Base-by-base conservation (phyloP, 1,140 invertebrate genomes). In the Acarapis woodi region DNA sequence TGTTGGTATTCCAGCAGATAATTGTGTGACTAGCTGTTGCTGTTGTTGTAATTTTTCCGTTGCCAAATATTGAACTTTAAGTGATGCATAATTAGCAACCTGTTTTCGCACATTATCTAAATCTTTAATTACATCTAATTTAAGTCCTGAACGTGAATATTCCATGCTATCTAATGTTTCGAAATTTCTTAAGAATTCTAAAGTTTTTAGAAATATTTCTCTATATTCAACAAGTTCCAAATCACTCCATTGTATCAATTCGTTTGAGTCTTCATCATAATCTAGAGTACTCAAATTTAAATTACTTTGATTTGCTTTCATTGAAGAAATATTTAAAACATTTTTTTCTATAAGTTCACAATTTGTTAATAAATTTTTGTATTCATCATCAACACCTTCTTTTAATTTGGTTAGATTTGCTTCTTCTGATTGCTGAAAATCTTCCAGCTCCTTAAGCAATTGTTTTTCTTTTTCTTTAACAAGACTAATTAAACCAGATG, bases 261-360 rank as follows among this genome's bases (percentile, higher is more conserved):
- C n/a, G n/a, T n/a, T n/a, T 2, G 16, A 9, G 5, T 31, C 21
- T 15, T 32, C 20, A 2, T 12, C 6, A 6, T 32, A 14, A 9
- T 53, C 44, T 49, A 50, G 45, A n/a, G n/a, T n/a, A n/a, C n/a
- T n/a, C n/a, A n/a, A n/a, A n/a, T n/a, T n/a, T n/a, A n/a, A n/a
- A n/a, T n/a, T n/a, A n/a, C n/a, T n/a, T n/a, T n/a, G n/a, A n/a
- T n/a, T n/a, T n/a, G n/a, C n/a, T n/a, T n/a, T 48, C 49, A 44
- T 73, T 73, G n/a, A n/a, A n/a, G n/a, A n/a, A n/a, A n/a, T n/a
- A 47, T 78, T 70, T 49, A 71, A 71, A 65, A 85, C 73, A 57
- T 82, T 70, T 55, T 61, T 79, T 57, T 94, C 85, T n/a, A 78
- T 79, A 41, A 90, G 62, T 54, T 94, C 83, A 60, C 82, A 88